These are phyloP conservation scores for Abrostola triplasia DNA, from an alignment of 2,888 invertebrate species.

Conservation along the genomic window DNA sequence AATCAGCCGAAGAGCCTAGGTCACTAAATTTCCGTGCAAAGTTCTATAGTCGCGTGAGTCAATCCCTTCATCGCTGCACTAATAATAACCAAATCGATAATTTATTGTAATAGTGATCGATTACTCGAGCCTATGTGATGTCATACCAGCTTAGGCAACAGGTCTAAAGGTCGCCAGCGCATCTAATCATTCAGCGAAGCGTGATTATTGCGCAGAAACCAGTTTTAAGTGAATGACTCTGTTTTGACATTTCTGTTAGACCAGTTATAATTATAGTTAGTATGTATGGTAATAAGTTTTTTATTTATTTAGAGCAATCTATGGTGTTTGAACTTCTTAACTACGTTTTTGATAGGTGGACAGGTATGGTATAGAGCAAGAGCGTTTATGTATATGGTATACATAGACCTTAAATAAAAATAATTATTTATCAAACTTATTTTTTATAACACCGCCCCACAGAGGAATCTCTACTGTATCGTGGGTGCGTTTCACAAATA, in stretches of 20 bases:
- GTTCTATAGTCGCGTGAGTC: not conserved
- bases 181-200: constrained; percentile 76
- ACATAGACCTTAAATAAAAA: too few relatives aligned
- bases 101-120: constrained; percentile 60
- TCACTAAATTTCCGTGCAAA: not conserved
- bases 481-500: too few relatives aligned
- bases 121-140: constrained; percentile 56
- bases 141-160: constrained; percentile 53
- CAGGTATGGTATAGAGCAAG: too few relatives aligned
- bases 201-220: constrained; percentile 68
- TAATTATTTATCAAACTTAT: too few relatives aligned
- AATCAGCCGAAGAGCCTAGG: too few relatives aligned
- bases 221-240: constrained; percentile 52
- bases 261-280: constrained; percentile 48
- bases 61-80: not conserved
- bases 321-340: too few relatives aligned
- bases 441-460: too few relatives aligned
- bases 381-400: too few relatives aligned
- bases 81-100: constrained; percentile 5
- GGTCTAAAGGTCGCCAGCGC: constrained; percentile 70
- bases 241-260: constrained; percentile 50
- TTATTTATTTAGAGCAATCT: not conserved
- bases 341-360: too few relatives aligned
- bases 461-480: too few relatives aligned
- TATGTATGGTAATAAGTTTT: not conserved